Percentiles rank a stretch among this genome's conserved stretches.
Evolutionary conservation across 2,888 invertebrate species (phyloP).

Genomic region (Lobophora halterata): DNA sequence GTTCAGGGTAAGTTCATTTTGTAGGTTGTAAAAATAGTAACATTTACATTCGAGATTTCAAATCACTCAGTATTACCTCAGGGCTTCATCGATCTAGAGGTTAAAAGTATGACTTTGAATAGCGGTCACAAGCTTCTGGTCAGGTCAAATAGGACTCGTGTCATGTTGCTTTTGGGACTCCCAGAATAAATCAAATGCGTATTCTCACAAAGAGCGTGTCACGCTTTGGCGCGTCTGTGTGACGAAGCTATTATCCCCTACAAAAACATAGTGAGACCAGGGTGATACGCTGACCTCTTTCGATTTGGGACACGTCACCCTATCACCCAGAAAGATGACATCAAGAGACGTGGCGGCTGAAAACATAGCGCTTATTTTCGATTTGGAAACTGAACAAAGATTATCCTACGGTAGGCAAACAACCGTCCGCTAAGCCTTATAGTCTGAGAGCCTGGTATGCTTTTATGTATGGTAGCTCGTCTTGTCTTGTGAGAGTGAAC

Average conservation of each 20-base stretch:
- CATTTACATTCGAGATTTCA: no score
- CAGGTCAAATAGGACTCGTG: conserved; percentile 5
- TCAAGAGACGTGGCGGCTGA: conserved; percentile 50
- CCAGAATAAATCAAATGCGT: conserved; percentile 13
- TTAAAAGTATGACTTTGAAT: not conserved
- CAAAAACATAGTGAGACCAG: conserved; percentile 11
- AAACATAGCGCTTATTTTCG: conserved; percentile 45
- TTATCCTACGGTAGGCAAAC: conserved; percentile 70
- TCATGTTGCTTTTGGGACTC: conserved; percentile 13
- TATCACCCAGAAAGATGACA: conserved; percentile 49
- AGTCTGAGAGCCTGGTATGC: conserved; percentile 5
- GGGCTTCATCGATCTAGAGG: not conserved
- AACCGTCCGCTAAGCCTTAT: conserved; percentile 56
- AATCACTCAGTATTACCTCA: no score
- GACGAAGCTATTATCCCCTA: conserved; percentile 19
- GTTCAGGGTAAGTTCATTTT: no score
- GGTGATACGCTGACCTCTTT: conserved; percentile 19
- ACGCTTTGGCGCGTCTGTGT: conserved; percentile 5
- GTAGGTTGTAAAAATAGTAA: no score
- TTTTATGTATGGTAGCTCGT: no score
- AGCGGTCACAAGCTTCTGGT: not conserved
- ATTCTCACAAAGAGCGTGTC: conserved; percentile 15
- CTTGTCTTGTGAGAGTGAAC: no score
- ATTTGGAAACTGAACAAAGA: conserved; percentile 61
- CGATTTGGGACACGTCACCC: conserved; percentile 35